A percentile compares a stretch with the other conserved stretches of the same genome.
Conservation (phyloP, 2,888 invertebrate genomes). For the Drosophila tanythrix region DNA sequence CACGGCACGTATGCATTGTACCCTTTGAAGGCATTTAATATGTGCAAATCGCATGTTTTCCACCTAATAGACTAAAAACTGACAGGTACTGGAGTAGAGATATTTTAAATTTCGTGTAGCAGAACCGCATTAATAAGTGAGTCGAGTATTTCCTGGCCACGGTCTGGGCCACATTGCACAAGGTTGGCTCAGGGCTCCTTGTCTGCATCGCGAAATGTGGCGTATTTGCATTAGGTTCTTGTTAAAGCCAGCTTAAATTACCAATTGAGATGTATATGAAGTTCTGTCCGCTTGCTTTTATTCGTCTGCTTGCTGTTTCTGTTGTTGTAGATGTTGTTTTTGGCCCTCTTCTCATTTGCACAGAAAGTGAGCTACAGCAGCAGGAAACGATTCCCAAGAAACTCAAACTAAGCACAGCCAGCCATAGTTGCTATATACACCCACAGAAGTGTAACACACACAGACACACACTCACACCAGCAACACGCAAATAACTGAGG, state of each 20-base stretch:
- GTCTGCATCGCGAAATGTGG: conserved; percentile 15
- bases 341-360: conserved; percentile 38
- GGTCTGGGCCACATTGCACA: background rate
- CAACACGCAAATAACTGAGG: conserved; percentile 32
- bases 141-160: background rate
- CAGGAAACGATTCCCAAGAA: conserved; percentile 64
- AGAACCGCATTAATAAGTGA: conserved; percentile 35
- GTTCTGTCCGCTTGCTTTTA: conserved; percentile 8
- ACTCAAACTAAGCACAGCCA: conserved; percentile 37
- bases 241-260: conserved; percentile 53
- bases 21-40: background rate
- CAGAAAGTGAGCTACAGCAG: conserved; percentile 33
- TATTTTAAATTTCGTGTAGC: background rate
- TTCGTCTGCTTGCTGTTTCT: background rate
- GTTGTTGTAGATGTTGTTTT: conserved; percentile 17
- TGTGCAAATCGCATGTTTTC: background rate
- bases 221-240: conserved; percentile 66
- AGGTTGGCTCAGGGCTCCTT: background rate
- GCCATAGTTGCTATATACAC: conserved; percentile 28
- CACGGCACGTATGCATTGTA: background rate
- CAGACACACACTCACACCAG: conserved; percentile 11
- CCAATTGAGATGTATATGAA: conserved; percentile 52
- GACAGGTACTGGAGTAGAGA: background rate
- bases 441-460: conserved; percentile 4
- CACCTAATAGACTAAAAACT: background rate